Base-by-base conservation (phyloP, 2,797 vertebrate species). In the Mus caroli region DNA sequence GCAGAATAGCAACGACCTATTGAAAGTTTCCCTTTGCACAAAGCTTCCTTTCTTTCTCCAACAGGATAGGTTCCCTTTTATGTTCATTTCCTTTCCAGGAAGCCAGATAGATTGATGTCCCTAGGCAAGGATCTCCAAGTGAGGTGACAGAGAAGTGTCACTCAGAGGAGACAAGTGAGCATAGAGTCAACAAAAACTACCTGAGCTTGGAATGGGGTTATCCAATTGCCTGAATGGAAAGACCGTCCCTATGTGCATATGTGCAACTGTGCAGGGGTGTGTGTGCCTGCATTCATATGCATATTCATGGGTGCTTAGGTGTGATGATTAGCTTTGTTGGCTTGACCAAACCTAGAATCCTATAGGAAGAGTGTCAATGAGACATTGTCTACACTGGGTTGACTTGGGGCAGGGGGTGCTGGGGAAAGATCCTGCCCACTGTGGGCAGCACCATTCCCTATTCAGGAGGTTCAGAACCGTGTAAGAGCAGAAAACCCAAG, bases 21-120 rank as follows among this genome's bases (percentile, higher is more conserved):
- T 28, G 54, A 26, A 62, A 75, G 5, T 37, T 86, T 67, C 60
- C 79, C 82, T 76, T 50, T 31, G 37, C 2, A 73, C 54, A 50
- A 34, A 46, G 43, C 8, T 8, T 31, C 79, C 69, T 64, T 64
- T 56, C 89, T 67, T 88, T 73, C n/a, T 28, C 31, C 50, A 84
- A 94, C 31, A 19, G 22, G 37, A 56, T 19, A 11, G 17, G 20
- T 73, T 73, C 73, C 62, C 84, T 58, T 50, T 87, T 75, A 14
- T 50, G 77, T 40, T 71, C 60, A 50, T 13, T 76, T 46, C 56
- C n/a, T 77, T 64, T 14, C 0, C 80, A 91, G 31, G 46, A 83
- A 90, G 79, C 89, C 86, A 73, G 56, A 64, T 54, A 90, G 5
- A 22, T 69, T 89, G 8, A 20, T 64, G 89, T 79, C 90, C 76